These are phyloP conservation scores for Porites cylindrica DNA, from an alignment of 92 coral and sea anemone genomes.

Conservation along the genomic window DNA sequence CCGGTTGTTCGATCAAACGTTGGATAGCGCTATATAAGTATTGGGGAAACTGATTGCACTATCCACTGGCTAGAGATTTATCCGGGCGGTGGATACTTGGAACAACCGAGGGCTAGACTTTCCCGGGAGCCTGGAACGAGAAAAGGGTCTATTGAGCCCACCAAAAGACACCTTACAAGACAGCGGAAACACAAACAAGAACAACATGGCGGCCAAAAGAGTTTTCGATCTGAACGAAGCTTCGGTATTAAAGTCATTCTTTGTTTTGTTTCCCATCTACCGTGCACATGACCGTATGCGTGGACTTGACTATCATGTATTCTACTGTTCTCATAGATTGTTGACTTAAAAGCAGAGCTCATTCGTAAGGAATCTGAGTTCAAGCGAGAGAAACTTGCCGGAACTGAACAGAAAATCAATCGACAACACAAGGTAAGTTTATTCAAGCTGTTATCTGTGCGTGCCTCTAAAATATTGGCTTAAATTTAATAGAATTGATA, in stretches of 20 bases:
- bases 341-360: conserved; percentile 95
- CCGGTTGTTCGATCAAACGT: no score
- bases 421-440: conserved; percentile 61
- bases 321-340: conserved; percentile 60
- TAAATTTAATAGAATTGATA: no score
- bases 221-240: conserved; percentile 91
- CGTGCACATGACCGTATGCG: not conserved
- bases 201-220: conserved; percentile 95
- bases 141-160: not conserved
- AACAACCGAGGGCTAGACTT: no score
- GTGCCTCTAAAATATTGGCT: no score
- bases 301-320: not conserved
- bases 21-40: no score
- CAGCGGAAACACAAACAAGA: conserved; percentile 36
- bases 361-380: conserved; percentile 92
- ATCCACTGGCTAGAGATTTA: no score
- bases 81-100: no score
- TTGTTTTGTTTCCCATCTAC: not conserved
- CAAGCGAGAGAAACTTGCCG: conserved; percentile 70
- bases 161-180: not conserved
- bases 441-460: not conserved
- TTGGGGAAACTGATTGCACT: no score
- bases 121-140: not conserved
- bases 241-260: conserved; percentile 64
- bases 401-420: conserved; percentile 19